Conservation (phyloP, 2,113 vertebrate species). For the Andinoacara biseriatus region DNA sequence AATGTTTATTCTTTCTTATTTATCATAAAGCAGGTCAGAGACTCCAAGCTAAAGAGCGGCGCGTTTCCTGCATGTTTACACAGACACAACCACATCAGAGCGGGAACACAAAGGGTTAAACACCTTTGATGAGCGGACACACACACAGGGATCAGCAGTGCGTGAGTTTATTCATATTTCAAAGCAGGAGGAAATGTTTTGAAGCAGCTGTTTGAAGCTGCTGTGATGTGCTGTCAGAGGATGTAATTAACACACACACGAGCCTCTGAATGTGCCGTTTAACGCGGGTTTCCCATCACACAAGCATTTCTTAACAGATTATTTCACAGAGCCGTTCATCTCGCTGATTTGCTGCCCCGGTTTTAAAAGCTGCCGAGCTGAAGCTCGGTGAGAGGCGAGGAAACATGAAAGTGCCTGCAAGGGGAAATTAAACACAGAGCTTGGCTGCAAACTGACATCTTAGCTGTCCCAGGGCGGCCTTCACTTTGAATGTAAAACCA, state of each 20-base stretch:
- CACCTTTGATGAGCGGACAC: constrained; percentile 41
- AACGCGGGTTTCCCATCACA: background rate
- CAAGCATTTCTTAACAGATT: background rate
- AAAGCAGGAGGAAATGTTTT: constrained; percentile 60
- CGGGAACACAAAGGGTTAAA: background rate
- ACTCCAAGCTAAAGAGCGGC: background rate
- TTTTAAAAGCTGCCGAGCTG: no score
- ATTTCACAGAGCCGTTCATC: background rate
- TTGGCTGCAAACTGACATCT: no score
- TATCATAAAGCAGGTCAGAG: constrained; percentile 28
- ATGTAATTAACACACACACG: constrained; percentile 29
- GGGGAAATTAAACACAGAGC: no score
- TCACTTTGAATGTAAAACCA: no score
- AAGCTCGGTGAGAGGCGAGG: no score
- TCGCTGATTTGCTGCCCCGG: background rate
- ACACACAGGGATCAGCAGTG: background rate
- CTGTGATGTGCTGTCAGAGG: constrained; percentile 47
- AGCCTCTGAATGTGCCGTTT: background rate
- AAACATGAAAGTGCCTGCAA: no score
- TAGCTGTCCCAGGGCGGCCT: no score
- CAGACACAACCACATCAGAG: constrained; percentile 47
- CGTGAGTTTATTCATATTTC: constrained; percentile 52
- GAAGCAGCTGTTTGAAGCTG: constrained; percentile 32
- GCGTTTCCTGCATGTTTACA: constrained; percentile 28
- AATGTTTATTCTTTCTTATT: constrained; percentile 26